Evolutionary conservation across 2,113 vertebrate species (phyloP).

Genomic region (Alethe castanea): DNA sequence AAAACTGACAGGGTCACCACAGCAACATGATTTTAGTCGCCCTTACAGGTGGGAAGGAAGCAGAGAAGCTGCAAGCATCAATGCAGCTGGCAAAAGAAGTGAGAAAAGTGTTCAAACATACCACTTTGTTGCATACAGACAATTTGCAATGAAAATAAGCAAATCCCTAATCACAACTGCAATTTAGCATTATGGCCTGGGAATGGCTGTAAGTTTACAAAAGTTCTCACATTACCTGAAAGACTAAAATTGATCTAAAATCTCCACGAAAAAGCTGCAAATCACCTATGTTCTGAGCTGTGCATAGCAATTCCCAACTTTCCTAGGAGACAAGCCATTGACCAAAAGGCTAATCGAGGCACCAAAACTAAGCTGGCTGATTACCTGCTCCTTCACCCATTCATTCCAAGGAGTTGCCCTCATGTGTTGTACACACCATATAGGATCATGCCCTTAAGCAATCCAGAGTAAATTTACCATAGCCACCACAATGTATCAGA

Average conservation of each 20-base stretch:
- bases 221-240: not conserved
- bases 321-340: not conserved
- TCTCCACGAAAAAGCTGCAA: not conserved
- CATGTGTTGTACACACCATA: conserved; percentile 14
- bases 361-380: not conserved
- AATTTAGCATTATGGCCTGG: not conserved
- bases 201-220: not conserved
- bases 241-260: not conserved
- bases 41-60: conserved; percentile 31
- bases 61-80: not conserved
- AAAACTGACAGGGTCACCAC: conserved; percentile 36
- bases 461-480: conserved; percentile 74
- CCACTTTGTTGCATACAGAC: not conserved
- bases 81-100: not conserved
- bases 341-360: not conserved
- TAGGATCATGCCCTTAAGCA: conserved; percentile 65
- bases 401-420: not conserved
- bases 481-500: conserved; percentile 51
- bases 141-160: not conserved
- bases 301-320: not conserved
- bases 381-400: conserved; percentile 32
- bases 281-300: not conserved
- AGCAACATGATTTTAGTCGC: conserved; percentile 35
- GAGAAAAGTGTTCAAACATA: not conserved
- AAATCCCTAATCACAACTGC: not conserved